Base-by-base conservation (phyloP, 1,140 invertebrate species). In the Trichonephila clavipes region DNA sequence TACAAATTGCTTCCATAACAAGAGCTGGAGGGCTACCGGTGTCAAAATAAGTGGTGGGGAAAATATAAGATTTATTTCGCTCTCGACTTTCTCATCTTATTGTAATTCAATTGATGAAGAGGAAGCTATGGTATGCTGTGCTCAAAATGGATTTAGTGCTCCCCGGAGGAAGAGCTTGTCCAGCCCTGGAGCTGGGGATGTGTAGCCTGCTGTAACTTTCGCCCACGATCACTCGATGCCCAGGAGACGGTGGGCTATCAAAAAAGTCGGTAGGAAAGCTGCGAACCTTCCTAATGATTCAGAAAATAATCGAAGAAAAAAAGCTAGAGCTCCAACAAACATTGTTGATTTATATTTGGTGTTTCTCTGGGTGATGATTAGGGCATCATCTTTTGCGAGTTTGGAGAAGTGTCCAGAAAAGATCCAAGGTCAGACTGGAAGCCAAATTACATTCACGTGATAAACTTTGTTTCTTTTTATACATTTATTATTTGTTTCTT, bases 141-240 rank as follows among this genome's bases (percentile, higher is more conserved):
- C 62, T 64, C 62, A 64, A 69, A 69, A 69, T 69, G 66, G 66
- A 69, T 69, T 69, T 69, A 69, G 66, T 69, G 66, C n/a, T 69
- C 66, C 66, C 66, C 8, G 66, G 66, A 28, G 66, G 2, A 24
- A 69, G n/a, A 24, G 66, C 61, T 24, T 69, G 66, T 69, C 66
- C 66, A 28, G 21, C 66, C n/a, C n/a, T 7, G n/a, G 6, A 69
- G n/a, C 51, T 51, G 51, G 7, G 51, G 51, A 51, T 5, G 51
- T 18, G 62, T 16, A 64, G 62, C 62, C 16, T 21, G 62, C 62
- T 64, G 62, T 64, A 64, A 64, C 62, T 64, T 64, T 64, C 16
- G 62, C 62, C 62, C 21, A 21, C 18, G 21, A 64, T 64, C 62
- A 64, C 6, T 16, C 21, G 62, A 64, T 64, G 62, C 62, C 62